These are phyloP conservation scores for Gryllus bimaculatus DNA, from an alignment of 1,140 invertebrate genomes.

Conservation along the genomic window DNA sequence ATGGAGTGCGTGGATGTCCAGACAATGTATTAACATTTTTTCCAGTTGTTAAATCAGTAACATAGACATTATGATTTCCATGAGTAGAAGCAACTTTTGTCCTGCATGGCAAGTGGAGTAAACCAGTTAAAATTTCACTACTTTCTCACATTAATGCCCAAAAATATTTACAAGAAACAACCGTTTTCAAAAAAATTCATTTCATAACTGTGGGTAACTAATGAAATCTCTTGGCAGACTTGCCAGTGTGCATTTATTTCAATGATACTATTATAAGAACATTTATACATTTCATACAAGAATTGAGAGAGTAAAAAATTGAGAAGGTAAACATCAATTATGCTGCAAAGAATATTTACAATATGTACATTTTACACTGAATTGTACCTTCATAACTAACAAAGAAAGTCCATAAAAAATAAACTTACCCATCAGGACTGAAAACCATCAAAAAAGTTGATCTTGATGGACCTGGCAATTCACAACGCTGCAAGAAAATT, in stretches of 20 bases:
- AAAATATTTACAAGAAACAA: too few species aligned
- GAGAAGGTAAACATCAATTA: too few species aligned
- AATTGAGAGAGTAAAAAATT: too few species aligned
- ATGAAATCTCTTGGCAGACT: too few species aligned
- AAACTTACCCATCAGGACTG: conserved; percentile 69
- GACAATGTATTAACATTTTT: conserved; percentile 67
- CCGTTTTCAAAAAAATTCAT: too few species aligned
- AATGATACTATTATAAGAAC: too few species aligned
- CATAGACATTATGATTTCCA: conserved; percentile 86
- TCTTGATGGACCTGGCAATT: conserved; percentile 60
- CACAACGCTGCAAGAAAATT: conserved; percentile 48
- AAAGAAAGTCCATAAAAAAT: too few species aligned
- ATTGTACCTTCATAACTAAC: neutral
- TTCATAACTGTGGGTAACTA: too few species aligned
- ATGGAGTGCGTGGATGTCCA: conserved; percentile 83
- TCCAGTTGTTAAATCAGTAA: conserved; percentile 69
- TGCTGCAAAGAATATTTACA: neutral
- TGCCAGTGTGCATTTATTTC: too few species aligned
- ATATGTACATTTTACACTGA: neutral
- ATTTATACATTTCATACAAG: too few species aligned
- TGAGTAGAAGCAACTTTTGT: conserved; percentile 80
- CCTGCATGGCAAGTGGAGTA: conserved; percentile 36
- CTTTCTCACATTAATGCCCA: too few species aligned
- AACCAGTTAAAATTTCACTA: too few species aligned
- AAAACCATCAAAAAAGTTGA: conserved; percentile 79